Base-by-base conservation (phyloP, 1,140 invertebrate species). In the Drosophila arizonae region DNA sequence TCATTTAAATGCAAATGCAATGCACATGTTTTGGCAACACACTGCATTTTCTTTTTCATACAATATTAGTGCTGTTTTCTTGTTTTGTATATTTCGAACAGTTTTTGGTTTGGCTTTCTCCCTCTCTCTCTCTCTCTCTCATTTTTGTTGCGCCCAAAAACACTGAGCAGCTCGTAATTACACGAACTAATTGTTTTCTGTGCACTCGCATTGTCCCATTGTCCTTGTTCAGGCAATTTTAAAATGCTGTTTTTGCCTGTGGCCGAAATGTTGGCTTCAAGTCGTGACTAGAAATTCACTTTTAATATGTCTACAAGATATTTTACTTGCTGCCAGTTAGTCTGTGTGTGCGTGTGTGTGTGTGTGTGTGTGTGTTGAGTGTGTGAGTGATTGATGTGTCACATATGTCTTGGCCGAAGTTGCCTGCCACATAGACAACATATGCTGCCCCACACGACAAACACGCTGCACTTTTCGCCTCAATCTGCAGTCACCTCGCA, bases 391-490 rank as follows among this genome's bases (percentile, higher is more conserved):
- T 84, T 84, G 80, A 84, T 82, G 76, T 54, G 64, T 10, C 21
- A 56, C 55, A 72, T 64, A 55, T 69, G 61, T 51, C 39, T 55
- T n/a, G n/a, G 4, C 50, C 15, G 10, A 11, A n/a, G 24, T 33
- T 15, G 51, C 13, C 50, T 48, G 13, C 48, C 61, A 57, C 78
- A 72, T 13, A 39, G 36, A 39, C 36, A 39, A 39, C 36, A 39
- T 68, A 67, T 55, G 79, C 62, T 75, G 81, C 71, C 72, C 65
- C 72, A 79, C 66, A 76, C 78, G 66, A 68, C 79, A 82, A 82
- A 75, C 79, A 78, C 61, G 58, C 76, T 72, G 76, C 75, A 71
- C 62, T 76, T 75, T 36, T 78, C 55, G 57, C 57, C 8, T 46
- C 46, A 64, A 58, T 10, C 21, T 24, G 21, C 21, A 24, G 21